These are phyloP conservation scores for Andrena haemorrhoa DNA, from an alignment of 2,888 invertebrate genomes.

Conservation along the genomic window DNA sequence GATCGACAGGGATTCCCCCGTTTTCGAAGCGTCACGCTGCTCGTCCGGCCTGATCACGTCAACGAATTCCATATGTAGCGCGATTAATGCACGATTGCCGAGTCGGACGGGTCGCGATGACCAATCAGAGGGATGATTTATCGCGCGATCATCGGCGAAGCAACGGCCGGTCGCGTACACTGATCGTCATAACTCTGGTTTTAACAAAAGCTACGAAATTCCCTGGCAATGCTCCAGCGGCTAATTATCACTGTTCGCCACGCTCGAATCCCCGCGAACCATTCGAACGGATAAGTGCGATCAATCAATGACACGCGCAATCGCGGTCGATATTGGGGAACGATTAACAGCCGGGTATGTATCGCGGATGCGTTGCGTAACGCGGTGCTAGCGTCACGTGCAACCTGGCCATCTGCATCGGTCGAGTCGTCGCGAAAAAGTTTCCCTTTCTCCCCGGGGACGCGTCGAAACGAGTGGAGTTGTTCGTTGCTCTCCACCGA, in stretches of 20 bases:
- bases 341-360: slow-evolving; percentile 55
- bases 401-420: neutral
- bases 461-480: neutral
- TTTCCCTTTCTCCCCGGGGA: neutral
- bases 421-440: neutral
- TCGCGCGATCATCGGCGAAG: slow-evolving; percentile 27
- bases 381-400: slow-evolving; percentile 37
- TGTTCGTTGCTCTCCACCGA: slow-evolving; percentile 4
- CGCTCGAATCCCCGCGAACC: slow-evolving; percentile 28
- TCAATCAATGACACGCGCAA: slow-evolving; percentile 62
- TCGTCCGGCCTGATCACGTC: slow-evolving; percentile 11
- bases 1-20: neutral
- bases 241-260: slow-evolving; percentile 65
- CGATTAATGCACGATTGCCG: slow-evolving; percentile 53
- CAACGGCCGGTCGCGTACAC: neutral
- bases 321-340: slow-evolving; percentile 50
- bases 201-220: slow-evolving; percentile 64
- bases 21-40: neutral
- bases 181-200: slow-evolving; percentile 49
- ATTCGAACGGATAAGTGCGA: slow-evolving; percentile 50
- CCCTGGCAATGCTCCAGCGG: slow-evolving; percentile 57
- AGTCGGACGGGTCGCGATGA: slow-evolving; percentile 42
- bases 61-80: slow-evolving; percentile 48
- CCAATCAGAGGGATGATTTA: slow-evolving; percentile 54
- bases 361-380: slow-evolving; percentile 48